phyloP scores from a whole-genome alignment of 2,888 invertebrate species.

The Imbricaverruca yamaguchii region DNA sequence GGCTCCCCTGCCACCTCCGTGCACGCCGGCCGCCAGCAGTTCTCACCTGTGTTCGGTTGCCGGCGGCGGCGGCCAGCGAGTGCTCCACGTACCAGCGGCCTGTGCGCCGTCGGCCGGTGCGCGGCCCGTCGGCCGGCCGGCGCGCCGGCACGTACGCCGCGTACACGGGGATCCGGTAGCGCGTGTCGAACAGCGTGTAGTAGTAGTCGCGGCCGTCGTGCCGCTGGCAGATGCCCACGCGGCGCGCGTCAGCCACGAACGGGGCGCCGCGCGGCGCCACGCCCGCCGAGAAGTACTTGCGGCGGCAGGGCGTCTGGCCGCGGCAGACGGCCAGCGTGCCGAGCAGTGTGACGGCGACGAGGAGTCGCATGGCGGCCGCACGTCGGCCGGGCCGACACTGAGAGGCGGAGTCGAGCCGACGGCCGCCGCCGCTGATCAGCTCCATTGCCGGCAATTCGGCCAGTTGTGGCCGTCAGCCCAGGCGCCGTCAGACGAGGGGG shows the following conservation, averaged over 20 bases:
- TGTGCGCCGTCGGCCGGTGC: background rate
- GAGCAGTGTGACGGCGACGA: too few species aligned
- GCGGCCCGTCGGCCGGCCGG: background rate
- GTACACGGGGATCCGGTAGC: conserved; percentile 15
- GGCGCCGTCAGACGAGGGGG: too few species aligned
- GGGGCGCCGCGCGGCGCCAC: background rate
- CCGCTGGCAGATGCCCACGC: conserved; percentile 16
- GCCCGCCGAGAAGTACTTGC: background rate
- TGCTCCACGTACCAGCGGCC: conserved; percentile 18
- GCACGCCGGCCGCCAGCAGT: too few species aligned
- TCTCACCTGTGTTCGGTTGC: background rate
- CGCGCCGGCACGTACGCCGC: conserved; percentile 13
- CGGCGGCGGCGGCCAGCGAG: background rate
- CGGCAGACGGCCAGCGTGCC: too few species aligned
- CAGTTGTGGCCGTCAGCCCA: too few species aligned
- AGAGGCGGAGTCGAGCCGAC: too few species aligned
- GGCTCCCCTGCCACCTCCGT: too few species aligned
- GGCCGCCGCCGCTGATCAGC: too few species aligned
- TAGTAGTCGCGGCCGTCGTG: background rate
- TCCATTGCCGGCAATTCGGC: too few species aligned
- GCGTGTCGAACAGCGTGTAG: conserved; percentile 16
- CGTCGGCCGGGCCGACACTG: too few species aligned
- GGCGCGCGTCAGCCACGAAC: background rate
- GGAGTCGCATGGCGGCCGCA: too few species aligned
- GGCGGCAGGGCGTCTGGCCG: background rate